Evolutionary conservation across 2,797 vertebrate species (phyloP).

Genomic region (Onychomys arenicola): DNA sequence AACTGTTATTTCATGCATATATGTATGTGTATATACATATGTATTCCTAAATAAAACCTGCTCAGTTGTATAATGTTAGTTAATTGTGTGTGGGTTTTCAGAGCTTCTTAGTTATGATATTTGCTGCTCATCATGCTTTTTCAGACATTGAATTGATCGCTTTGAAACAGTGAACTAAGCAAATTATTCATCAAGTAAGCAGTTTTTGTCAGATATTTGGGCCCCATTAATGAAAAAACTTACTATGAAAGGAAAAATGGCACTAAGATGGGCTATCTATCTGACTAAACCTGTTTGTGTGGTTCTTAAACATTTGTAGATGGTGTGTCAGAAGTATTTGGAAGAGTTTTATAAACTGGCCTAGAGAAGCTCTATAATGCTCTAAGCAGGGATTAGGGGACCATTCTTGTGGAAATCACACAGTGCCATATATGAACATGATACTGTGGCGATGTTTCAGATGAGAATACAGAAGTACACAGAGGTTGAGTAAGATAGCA

Average conservation of each 20-base stretch:
- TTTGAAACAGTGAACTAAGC: background rate
- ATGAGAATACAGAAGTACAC: background rate
- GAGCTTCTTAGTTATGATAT: background rate
- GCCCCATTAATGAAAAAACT: too few relatives aligned
- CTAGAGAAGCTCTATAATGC: background rate
- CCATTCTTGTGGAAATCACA: background rate
- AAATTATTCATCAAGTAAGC: background rate
- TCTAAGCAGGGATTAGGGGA: background rate
- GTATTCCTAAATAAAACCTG: background rate
- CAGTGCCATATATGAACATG: background rate
- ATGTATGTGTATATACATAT: too few relatives aligned
- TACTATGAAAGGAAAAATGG: background rate
- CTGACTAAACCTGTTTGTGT: background rate
- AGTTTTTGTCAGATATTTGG: background rate
- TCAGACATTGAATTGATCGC: background rate
- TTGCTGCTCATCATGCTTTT: background rate
- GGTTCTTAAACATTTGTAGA: too few relatives aligned
- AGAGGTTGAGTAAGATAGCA: too few relatives aligned
- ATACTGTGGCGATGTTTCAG: background rate
- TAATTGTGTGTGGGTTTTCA: too few relatives aligned
- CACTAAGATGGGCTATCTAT: too few relatives aligned
- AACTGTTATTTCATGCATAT: background rate
- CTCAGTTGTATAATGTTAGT: background rate
- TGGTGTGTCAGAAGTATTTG: background rate
- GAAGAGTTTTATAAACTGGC: background rate